phyloP scores from a whole-genome alignment of 2,113 vertebrate genomes.

The Cervus canadensis region DNA sequence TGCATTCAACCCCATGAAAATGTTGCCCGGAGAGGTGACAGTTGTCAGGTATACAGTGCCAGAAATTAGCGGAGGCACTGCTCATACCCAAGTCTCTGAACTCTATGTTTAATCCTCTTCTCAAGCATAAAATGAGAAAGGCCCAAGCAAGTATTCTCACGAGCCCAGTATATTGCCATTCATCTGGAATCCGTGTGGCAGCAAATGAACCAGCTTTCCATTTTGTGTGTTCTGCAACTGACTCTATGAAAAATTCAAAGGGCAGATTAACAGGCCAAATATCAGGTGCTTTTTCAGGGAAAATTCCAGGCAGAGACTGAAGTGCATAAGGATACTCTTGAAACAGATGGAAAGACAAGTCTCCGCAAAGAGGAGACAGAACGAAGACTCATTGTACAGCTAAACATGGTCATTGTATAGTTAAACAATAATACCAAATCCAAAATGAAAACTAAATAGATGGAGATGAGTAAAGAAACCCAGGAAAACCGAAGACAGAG shows the following conservation, averaged over 20 bases:
- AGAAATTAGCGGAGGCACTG: not conserved
- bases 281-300: not conserved
- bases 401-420: not conserved
- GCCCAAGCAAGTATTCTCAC: not conserved
- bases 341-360: not conserved
- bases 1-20: not conserved
- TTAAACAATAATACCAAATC: not conserved
- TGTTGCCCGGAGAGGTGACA: not conserved
- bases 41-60: not conserved
- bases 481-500: not conserved
- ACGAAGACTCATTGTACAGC: not conserved
- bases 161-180: not conserved
- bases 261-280: not conserved
- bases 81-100: not conserved
- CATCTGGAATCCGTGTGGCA: not conserved
- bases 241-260: not conserved
- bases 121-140: not conserved
- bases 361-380: not conserved
- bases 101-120: not conserved
- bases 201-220: not conserved
- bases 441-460: not conserved
- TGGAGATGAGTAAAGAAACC: not conserved
- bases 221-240: not conserved
- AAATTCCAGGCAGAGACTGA: not conserved
- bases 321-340: not conserved